Evolutionary conservation across 2,113 vertebrate species (phyloP), one percentile per base, ranked within the genome.

Genomic region (Alligator sinensis): DNA sequence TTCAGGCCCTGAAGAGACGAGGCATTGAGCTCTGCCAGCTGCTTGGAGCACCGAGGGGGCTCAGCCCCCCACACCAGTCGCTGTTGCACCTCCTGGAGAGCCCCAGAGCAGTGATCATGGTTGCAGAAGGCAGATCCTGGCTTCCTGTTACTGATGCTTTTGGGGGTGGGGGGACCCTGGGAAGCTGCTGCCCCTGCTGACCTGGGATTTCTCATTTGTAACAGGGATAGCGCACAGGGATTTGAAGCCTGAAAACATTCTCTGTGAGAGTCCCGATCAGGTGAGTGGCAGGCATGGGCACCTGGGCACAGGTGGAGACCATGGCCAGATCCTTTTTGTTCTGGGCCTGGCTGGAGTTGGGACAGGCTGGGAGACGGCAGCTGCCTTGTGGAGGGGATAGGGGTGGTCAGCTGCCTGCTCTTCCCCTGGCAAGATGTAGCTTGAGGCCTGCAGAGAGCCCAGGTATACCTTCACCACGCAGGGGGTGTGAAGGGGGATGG

Each of bases 171-270:
- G 13, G 28, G 30, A 17, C 22, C n/a, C 59, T 18, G 55, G 47
- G 54, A 58, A 13, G 24, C 61, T 86, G 90, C 82, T 83, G 4
- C 55, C 62, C 24, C 88, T 25, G 77, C 15, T 3, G 27, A 77
- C 28, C 11, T 62, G 19, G 11, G 11, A 11, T 47, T 12, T 84
- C 5, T 89, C 4, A 57, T 62, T 34, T 78, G 79, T 62, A 55
- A 7, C 91, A 99, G 99, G 99, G 96, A 99, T 99, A 83, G 99
- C 99, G 58, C 99, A 99, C 96, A 98, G 99, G 97, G 99, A 99
- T 97, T 97, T 99, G 68, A 99, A 99, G 96, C 99, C 99, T 1
- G 99, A 99, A 97, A 99, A 99, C 95, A 99, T 99, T 94, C 98
- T 99, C 86, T 99, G 99, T 93, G 98, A 99, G 97, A 98, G 98